Evolutionary conservation across 92 coral and sea anemone species (phyloP).

Genomic region (Porites lobata): DNA sequence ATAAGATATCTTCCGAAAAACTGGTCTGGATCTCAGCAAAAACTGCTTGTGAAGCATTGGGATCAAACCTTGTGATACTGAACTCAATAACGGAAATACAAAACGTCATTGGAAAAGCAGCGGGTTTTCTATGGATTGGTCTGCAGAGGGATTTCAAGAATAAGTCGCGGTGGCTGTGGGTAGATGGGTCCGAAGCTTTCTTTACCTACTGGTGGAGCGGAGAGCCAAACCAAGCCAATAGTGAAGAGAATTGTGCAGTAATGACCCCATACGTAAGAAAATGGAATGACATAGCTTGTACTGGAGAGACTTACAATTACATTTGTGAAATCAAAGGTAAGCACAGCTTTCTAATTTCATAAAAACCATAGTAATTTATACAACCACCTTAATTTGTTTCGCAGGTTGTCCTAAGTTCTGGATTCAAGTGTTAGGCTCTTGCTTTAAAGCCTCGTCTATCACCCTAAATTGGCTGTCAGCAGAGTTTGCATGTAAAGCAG

Average conservation of each 20-base stretch:
- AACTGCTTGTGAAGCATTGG: not conserved
- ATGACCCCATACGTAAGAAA: not conserved
- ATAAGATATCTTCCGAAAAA: not conserved
- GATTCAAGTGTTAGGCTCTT: too few species aligned
- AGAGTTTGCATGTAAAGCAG: too few species aligned
- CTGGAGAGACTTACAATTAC: not conserved
- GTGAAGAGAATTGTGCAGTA: not conserved
- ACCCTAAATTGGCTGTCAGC: too few species aligned
- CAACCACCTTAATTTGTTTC: not conserved
- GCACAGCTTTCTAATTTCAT: not conserved
- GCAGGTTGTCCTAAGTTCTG: too few species aligned
- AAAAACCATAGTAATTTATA: too few species aligned
- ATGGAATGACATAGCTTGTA: not conserved
- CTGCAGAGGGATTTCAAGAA: not conserved
- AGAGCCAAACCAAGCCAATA: not conserved
- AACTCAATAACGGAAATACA: not conserved
- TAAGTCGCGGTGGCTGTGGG: not conserved
- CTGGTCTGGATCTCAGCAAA: not conserved
- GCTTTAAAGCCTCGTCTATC: too few species aligned
- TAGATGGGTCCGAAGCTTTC: not conserved
- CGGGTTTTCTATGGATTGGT: not conserved
- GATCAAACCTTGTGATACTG: not conserved
- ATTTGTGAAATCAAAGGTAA: constrained; percentile 9
- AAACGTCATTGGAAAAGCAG: not conserved
- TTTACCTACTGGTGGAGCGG: not conserved